Base-by-base conservation (phyloP, 2,888 invertebrate species). In the Crematogaster levior region DNA sequence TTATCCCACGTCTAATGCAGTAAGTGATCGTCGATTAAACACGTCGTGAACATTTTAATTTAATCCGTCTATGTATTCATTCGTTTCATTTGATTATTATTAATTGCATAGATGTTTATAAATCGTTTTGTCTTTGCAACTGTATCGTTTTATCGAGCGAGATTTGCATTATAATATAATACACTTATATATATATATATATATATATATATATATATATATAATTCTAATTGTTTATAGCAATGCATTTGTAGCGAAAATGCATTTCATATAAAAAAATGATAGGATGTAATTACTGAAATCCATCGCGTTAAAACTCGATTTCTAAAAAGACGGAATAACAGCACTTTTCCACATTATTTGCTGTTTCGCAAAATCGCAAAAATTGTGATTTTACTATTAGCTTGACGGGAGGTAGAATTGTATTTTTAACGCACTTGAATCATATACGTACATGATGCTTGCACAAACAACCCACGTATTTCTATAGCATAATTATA, bases 401-500 rank as follows among this genome's bases (percentile, higher is more conserved):
- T 34, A 18, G 3, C 30, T n/a, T 27, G 51, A 66, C 48, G 21
- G 21, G 15, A 51, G 15, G 0, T 7, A 51, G 6, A 34, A 21
- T 48, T 34, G 30, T 51, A 68, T 51, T 51, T 68, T 34, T 48
- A 68, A 68, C 30, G 18, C 46, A 48, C 15, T 34, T 34, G 30
- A 66, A 66, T 21, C n/a, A 27, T 18, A 27, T 46, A 24, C 6
- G 34, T 34, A 6, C 34, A 34, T 34, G 34, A 34, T 37, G 61
- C 37, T 61, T 61, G 56, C 27, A 15, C 15, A 15, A 61, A 37
- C 61, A 15, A 37, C n/a, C n/a, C n/a, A n/a, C 15, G 12, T 12
- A 37, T 61, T 21, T 61, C 21, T 21, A 61, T 7, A 37, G 21
- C 15, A 3, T 21, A 21, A 37, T 61, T 15, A 15, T 34, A 18